A percentile compares a stretch with the other conserved stretches of the same genome.
Evolutionary conservation across 2,888 invertebrate species (phyloP).

Genomic region (Drosophila leonis): DNA sequence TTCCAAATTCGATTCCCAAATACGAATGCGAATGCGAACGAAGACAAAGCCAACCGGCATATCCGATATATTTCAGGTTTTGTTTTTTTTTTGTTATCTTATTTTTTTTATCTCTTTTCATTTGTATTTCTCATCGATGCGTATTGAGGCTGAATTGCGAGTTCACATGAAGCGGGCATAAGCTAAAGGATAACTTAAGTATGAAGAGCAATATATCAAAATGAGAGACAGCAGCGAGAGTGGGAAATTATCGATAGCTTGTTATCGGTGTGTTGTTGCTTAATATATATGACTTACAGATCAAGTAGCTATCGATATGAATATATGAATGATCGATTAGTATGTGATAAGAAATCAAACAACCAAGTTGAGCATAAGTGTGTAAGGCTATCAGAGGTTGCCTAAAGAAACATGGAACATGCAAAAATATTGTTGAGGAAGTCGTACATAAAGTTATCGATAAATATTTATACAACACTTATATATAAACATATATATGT

Average conservation of each 20-base stretch:
- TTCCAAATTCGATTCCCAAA: conserved; percentile 43
- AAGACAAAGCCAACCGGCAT: conserved; percentile 32
- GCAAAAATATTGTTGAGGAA: too few relatives aligned
- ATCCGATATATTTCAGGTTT: conserved; percentile 28
- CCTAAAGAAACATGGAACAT: too few relatives aligned
- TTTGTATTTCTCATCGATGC: conserved; percentile 20
- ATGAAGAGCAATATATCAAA: conserved; percentile 10
- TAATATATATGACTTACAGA: background rate
- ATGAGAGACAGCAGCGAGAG: background rate
- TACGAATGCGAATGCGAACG: conserved; percentile 28
- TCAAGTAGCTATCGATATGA: background rate
- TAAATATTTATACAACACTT: too few relatives aligned
- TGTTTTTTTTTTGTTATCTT: background rate
- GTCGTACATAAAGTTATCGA: too few relatives aligned
- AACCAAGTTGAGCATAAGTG: too few relatives aligned
- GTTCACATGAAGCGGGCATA: conserved; percentile 26
- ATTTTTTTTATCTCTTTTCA: conserved; percentile 11
- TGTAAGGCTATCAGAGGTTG: too few relatives aligned
- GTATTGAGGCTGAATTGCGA: conserved; percentile 17
- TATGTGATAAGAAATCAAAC: too few relatives aligned
- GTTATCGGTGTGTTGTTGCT: background rate
- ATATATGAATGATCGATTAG: too few relatives aligned
- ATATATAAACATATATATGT: too few relatives aligned
- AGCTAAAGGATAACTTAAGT: conserved; percentile 55
- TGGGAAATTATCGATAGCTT: background rate